Evolutionary conservation across 2,113 vertebrate genomes (phyloP).

Genomic region (Oryctolagus cuniculus): mOryCun1.1 NC_091443.1:45512001-45512500

Average conservation of each 20-base stretch:
- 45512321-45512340: too few species aligned
- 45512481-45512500: too few species aligned
- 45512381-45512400: too few species aligned
- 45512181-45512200: background rate
- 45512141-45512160: background rate
- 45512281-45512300: too few species aligned
- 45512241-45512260: conserved; percentile 1
- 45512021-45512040: background rate
- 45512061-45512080: background rate
- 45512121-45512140: background rate
- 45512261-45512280: background rate
- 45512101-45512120: background rate
- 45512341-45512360: too few species aligned
- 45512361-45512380: too few species aligned
- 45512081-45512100: background rate
- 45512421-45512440: too few species aligned
- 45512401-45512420: too few species aligned
- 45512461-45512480: too few species aligned
- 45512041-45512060: background rate
- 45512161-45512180: background rate
- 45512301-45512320: too few species aligned
- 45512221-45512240: background rate
- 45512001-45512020: too few species aligned
- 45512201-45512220: background rate
- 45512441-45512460: too few species aligned